Conservation (phyloP, 1,140 invertebrate species). For the Temnothorax curvispinosus region DNA sequence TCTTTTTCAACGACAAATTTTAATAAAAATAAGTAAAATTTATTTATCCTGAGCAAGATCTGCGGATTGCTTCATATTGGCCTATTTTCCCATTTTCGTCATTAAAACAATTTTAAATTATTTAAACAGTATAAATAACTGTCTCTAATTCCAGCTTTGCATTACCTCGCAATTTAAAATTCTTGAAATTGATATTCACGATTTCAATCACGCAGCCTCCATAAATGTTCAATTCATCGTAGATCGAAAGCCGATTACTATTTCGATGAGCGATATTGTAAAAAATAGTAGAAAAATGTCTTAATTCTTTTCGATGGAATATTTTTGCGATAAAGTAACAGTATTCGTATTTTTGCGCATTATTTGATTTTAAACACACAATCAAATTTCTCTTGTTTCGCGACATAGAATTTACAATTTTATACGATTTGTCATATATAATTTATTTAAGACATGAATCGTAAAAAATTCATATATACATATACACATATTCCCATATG, state of each 20-base stretch:
- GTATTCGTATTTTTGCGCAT: neutral
- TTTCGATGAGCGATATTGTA: neutral
- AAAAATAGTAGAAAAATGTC: neutral
- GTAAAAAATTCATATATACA: no score
- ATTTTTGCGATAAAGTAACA: neutral
- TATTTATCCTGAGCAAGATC: neutral
- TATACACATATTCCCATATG: no score
- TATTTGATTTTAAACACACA: neutral
- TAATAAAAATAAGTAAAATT: neutral
- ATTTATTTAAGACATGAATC: no score
- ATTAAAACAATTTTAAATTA: neutral
- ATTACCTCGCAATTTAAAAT: neutral
- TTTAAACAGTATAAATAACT: neutral
- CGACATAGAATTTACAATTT: neutral
- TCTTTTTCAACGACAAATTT: neutral
- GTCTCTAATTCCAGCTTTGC: neutral
- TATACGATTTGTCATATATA: neutral
- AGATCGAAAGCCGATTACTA: constrained; percentile 17
- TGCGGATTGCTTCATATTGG: neutral
- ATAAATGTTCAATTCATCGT: constrained; percentile 3
- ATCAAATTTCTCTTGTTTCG: neutral
- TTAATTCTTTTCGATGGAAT: neutral
- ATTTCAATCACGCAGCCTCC: neutral
- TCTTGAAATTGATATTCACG: neutral
- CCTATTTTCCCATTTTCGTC: neutral